Base-by-base conservation (phyloP, 2,113 vertebrate genomes). In the Malaclemys terrapin region DNA sequence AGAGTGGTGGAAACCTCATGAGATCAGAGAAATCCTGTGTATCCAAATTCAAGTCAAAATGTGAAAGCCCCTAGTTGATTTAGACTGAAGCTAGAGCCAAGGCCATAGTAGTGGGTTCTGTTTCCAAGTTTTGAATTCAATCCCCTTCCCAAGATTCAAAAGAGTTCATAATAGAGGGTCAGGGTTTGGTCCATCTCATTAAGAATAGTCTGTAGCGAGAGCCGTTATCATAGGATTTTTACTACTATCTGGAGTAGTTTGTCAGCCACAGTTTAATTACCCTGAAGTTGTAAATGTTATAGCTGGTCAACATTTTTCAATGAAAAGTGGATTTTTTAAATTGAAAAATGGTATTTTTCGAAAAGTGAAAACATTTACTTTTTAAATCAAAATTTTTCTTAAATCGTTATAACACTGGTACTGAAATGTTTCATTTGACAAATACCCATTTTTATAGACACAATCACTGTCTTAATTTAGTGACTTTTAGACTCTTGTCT, bases 201-300 rank as follows among this genome's bases (percentile, higher is more conserved):
- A 10, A n/a, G 82, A 82, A 90, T 2, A 5, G 2, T 3, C 2
- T 31, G 16, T 84, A 69, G 17, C 8, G 17, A 35, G 80, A 24
- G 47, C 17, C 62, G 1, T 49, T 69, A 10, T 62, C 49, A 89
- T 82, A 56, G 25, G 12, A 9, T 83, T 11, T 10, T 92, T 4
- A 31, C 9, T 85, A 29, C 59, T 52, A 17, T 1, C 16, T 88
- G 49, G 87, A 69, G 87, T 65, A 53, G 1, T 45, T 81, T 79
- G 5, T 1, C 17, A 59, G 6, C 5, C 2, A 2, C 56, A 1
- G 1, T 69, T 87, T 6, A 76, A 31, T 93, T 38, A 3, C 10
- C 0, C 0, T 17, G 6, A 56, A 94, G 90, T 59, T 4, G 1
- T 2, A 38, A 91, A 69, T 47, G 45, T 45, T 78, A 45, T 24